phyloP scores from a whole-genome alignment of 1,140 invertebrate species.

The Odontomachus brunneus region DNA sequence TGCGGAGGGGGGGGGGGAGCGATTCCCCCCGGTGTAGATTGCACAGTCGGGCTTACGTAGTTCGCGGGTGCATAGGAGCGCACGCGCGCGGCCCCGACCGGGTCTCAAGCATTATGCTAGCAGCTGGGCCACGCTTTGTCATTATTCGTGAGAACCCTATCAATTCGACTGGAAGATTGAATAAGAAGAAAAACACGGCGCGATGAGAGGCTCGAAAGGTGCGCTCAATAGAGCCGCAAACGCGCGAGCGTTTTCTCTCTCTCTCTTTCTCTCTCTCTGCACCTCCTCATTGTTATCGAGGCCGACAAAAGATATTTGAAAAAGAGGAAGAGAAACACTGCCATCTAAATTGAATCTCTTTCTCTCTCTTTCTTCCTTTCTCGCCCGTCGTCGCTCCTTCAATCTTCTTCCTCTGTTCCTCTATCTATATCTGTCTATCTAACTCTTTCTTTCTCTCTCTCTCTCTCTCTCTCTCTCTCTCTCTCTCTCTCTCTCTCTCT shows the following conservation, averaged over 20 bases:
- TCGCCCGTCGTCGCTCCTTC: no score
- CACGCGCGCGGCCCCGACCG: slow-evolving; percentile 30
- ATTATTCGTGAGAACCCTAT: slow-evolving; percentile 50
- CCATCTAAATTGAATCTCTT: slow-evolving; percentile 65
- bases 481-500: no score
- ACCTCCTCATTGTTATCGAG: slow-evolving; percentile 36
- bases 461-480: background rate
- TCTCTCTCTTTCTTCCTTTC: slow-evolving; percentile 15
- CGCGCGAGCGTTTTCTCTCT: background rate
- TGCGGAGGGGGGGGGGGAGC: no score
- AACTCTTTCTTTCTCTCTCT: slow-evolving; percentile 23
- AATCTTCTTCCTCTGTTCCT: background rate
- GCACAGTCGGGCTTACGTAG: background rate
- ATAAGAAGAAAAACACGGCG: slow-evolving; percentile 49
- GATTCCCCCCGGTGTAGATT: background rate
- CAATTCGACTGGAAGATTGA: slow-evolving; percentile 58
- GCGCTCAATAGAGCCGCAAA: slow-evolving; percentile 46
- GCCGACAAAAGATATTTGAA: slow-evolving; percentile 52
- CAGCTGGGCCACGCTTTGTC: slow-evolving; percentile 41
- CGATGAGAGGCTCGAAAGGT: slow-evolving; percentile 34
- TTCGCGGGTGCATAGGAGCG: background rate
- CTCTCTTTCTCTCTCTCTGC: background rate
- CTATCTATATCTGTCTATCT: no score
- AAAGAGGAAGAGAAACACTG: slow-evolving; percentile 48
- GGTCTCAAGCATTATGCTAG: slow-evolving; percentile 41